Evolutionary conservation across 2,113 vertebrate species (phyloP).

Genomic region (Dicrurus megarhynchus): DNA sequence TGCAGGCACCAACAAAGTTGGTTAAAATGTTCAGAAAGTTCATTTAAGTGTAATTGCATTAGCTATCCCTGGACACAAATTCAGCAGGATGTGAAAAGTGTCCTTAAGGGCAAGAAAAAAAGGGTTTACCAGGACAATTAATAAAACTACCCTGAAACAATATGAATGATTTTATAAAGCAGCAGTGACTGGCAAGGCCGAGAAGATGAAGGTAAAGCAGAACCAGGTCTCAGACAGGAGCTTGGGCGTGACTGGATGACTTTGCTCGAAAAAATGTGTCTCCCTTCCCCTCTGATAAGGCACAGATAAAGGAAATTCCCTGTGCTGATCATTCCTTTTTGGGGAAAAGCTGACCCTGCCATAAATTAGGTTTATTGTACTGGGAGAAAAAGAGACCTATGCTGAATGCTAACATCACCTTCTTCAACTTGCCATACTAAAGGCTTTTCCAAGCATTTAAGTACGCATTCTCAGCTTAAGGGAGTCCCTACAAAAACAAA

Average conservation of each 20-base stretch:
- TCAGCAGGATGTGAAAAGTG: background rate
- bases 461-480: background rate
- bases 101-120: background rate
- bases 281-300: background rate
- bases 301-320: background rate
- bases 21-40: background rate
- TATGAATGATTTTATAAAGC: background rate
- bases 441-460: background rate
- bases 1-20: background rate
- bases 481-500: background rate
- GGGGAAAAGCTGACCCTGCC: background rate
- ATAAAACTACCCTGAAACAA: background rate
- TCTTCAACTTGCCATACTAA: background rate
- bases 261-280: background rate
- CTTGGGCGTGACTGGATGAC: background rate
- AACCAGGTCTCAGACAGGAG: background rate
- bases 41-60: background rate
- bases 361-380: background rate
- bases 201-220: background rate
- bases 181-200: background rate
- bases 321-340: background rate
- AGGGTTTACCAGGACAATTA: background rate
- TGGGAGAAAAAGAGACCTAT: background rate
- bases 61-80: background rate
- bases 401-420: background rate